Evolutionary conservation across 2,113 vertebrate species (phyloP).

Genomic region (Lagopus muta): DNA sequence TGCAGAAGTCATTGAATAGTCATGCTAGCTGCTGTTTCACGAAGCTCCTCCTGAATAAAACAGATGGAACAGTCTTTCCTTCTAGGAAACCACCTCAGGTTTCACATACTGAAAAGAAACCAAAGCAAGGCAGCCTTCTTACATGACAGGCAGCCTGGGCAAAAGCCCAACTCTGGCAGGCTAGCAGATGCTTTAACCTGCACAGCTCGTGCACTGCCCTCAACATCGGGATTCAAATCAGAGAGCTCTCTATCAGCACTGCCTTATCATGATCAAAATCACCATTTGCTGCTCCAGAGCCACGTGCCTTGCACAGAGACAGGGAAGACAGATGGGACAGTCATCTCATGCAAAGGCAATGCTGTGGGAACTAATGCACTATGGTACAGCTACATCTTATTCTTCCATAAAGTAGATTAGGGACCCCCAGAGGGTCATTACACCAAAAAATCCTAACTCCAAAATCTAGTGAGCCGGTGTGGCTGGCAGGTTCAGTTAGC

Average conservation of each 20-base stretch:
- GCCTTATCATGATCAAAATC: neutral
- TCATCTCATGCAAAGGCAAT: neutral
- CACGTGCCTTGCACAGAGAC: neutral
- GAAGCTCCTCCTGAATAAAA: neutral
- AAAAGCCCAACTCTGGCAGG: neutral
- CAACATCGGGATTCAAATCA: neutral
- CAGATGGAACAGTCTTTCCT: neutral
- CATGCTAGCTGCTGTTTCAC: neutral
- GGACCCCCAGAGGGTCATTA: accelerated
- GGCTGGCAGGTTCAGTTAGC: neutral
- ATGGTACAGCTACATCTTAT: neutral
- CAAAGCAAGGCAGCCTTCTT: neutral
- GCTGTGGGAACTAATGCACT: neutral
- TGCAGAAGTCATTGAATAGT: neutral
- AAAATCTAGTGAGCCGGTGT: neutral
- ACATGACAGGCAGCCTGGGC: neutral
- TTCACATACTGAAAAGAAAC: neutral
- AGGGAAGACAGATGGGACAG: neutral
- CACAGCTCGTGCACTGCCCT: neutral
- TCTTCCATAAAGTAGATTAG: neutral
- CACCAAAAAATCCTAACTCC: neutral
- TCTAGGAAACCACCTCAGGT: neutral
- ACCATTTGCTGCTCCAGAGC: neutral
- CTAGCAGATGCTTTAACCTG: too few species aligned
- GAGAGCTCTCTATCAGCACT: neutral